These are phyloP conservation scores for Caenorhabditis macrosperma DNA, from an alignment of 2,888 invertebrate genomes.

Conservation along the genomic window DNA sequence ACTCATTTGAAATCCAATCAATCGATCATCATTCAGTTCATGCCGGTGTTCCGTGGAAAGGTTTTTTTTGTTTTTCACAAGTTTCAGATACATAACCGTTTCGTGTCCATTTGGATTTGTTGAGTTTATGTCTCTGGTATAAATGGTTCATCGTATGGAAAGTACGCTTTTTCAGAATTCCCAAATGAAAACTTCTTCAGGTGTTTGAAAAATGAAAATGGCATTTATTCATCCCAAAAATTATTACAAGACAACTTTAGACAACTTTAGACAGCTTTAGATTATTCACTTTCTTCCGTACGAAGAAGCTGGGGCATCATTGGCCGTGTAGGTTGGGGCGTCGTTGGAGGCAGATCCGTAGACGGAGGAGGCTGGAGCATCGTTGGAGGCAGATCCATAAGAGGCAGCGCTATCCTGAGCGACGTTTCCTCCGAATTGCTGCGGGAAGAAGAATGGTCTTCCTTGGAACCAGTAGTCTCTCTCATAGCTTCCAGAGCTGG, in stretches of 20 bases:
- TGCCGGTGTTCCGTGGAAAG: too few relatives aligned
- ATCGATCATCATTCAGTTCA: too few relatives aligned
- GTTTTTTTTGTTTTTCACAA: too few relatives aligned
- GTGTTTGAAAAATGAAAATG: too few relatives aligned
- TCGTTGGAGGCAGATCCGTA: conserved; percentile 22
- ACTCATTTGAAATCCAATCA: too few relatives aligned
- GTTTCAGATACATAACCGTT: too few relatives aligned
- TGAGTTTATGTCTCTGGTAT: too few relatives aligned
- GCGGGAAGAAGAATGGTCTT: not conserved
- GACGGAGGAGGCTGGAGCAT: conserved; percentile 17
- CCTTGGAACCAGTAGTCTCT: too few relatives aligned
- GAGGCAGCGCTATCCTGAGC: conserved; percentile 19
- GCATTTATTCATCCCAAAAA: not conserved
- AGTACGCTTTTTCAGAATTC: too few relatives aligned
- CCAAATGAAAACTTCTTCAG: too few relatives aligned
- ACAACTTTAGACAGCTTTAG: not conserved
- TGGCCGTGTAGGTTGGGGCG: not conserved
- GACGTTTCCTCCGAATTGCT: conserved; percentile 4
- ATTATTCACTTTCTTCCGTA: conserved; percentile 21
- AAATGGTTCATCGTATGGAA: too few relatives aligned
- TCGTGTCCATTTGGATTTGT: too few relatives aligned
- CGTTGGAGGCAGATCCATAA: conserved; percentile 18
- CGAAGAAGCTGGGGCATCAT: not conserved
- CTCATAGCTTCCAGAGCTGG: conserved; percentile 4
- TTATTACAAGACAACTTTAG: not conserved